phyloP scores from a whole-genome alignment of 2,888 invertebrate genomes.

The Merodon equestris region DNA sequence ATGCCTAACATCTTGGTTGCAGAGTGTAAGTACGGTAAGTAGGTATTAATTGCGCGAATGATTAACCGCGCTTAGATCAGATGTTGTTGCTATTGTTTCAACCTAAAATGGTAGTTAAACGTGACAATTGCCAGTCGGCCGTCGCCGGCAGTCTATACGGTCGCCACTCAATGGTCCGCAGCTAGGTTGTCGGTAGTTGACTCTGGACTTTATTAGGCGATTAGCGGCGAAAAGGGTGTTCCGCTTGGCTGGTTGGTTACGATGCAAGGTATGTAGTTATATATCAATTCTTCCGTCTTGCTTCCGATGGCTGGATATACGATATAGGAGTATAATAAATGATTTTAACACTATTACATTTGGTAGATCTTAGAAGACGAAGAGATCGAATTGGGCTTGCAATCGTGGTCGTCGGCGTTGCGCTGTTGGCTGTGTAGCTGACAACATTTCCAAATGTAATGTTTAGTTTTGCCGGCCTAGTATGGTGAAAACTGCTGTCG shows the following conservation, averaged over 20 bases:
- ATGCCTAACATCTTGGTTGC: constrained; percentile 50
- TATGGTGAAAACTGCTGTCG: constrained; percentile 54
- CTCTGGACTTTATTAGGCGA: no score
- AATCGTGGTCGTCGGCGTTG: constrained; percentile 25
- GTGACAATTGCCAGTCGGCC: constrained; percentile 49
- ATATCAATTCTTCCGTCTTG: constrained; percentile 23
- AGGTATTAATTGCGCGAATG: constrained; percentile 67
- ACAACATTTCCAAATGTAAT: constrained; percentile 53
- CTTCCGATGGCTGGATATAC: constrained; percentile 7
- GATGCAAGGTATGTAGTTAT: no score
- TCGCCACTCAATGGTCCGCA: background rate
- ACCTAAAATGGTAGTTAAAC: constrained; percentile 58
- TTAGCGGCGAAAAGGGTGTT: constrained; percentile 10
- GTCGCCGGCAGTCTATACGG: background rate
- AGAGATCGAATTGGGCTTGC: constrained; percentile 28
- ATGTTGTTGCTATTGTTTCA: constrained; percentile 54
- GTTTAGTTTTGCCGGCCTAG: constrained; percentile 19
- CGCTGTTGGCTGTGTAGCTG: constrained; percentile 37
- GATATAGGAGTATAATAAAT: constrained; percentile 13
- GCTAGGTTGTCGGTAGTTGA: background rate
- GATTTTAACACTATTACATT: constrained; percentile 54
- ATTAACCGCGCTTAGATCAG: constrained; percentile 52
- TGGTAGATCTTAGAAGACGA: constrained; percentile 15
- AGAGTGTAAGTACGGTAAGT: constrained; percentile 49
- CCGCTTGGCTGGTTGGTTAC: background rate